A percentile compares a stretch with the other conserved stretches of the same genome.
These are phyloP conservation scores for Urophycis tenuis DNA, from an alignment of 2,797 vertebrate species.

Conservation along the genomic window DNA sequence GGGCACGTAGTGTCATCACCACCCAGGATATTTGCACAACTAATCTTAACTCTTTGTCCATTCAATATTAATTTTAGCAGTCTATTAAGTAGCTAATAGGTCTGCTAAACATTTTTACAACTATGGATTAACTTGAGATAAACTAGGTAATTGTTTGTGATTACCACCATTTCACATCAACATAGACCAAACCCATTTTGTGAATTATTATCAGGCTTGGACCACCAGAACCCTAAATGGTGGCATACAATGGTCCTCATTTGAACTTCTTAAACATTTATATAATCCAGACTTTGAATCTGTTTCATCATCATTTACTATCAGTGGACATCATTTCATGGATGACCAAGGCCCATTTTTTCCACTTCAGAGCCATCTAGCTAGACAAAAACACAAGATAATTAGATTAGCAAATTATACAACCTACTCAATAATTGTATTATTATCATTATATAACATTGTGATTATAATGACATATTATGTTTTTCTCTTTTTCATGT, in stretches of 20 bases:
- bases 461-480: not conserved
- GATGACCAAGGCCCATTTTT: not conserved
- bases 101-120: not conserved
- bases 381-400: not conserved
- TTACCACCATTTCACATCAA: not conserved
- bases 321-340: no score
- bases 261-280: not conserved
- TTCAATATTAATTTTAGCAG: not conserved
- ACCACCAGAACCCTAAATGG: not conserved
- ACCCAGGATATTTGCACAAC: not conserved
- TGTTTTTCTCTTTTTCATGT: slow-evolving; percentile 23
- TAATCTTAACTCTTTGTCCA: no score
- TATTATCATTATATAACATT: not conserved
- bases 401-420: not conserved
- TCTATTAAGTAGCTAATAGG: not conserved
- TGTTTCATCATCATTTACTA: not conserved
- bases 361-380: not conserved
- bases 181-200: not conserved
- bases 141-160: not conserved
- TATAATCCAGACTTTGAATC: not conserved
- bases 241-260: not conserved
- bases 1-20: not conserved
- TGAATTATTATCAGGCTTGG: not conserved
- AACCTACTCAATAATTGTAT: not conserved
- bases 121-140: not conserved